Percentiles rank a stretch among this genome's conserved stretches.
These are phyloP conservation scores for Remorina albescens DNA, from an alignment of 2,797 vertebrate genomes.

Conservation along the genomic window DNA sequence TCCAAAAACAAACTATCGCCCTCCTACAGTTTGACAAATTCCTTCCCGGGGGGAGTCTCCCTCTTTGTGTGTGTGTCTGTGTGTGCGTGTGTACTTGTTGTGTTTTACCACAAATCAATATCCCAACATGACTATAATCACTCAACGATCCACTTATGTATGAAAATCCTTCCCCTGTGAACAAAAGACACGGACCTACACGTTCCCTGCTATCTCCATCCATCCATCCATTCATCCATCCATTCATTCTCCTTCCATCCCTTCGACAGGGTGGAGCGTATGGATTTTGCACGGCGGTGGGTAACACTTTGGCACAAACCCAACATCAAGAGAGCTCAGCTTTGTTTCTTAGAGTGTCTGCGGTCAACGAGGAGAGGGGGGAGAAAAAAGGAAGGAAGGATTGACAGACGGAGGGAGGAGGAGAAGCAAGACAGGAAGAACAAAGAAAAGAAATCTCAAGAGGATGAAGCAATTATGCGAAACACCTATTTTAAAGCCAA, in stretches of 20 bases:
- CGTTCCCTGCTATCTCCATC: neutral
- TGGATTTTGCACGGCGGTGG: constrained; percentile 17
- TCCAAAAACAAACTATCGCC: constrained; percentile 32
- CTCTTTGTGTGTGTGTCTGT: constrained; percentile 2
- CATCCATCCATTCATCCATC: neutral
- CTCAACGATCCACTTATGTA: constrained; percentile 46
- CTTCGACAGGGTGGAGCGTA: neutral
- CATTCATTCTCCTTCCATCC: neutral
- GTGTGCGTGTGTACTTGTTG: constrained; percentile 13
- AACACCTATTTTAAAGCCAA: neutral
- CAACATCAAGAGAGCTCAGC: constrained; percentile 2
- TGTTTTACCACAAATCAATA: constrained; percentile 48
- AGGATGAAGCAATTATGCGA: neutral
- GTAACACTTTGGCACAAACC: constrained; percentile 30
- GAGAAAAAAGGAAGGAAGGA: neutral
- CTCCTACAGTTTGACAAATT: constrained; percentile 18
- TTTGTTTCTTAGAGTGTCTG: constrained; percentile 20
- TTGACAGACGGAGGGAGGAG: neutral
- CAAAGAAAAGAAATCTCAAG: neutral
- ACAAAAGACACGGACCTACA: constrained; percentile 4
- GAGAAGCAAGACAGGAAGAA: neutral
- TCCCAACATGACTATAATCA: constrained; percentile 57
- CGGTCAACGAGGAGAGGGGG: neutral
- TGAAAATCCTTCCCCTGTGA: constrained; percentile 24
- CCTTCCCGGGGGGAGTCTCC: neutral